Base-by-base conservation (phyloP, 2,113 vertebrate species). In the Coryphaenoides rupestris region DNA sequence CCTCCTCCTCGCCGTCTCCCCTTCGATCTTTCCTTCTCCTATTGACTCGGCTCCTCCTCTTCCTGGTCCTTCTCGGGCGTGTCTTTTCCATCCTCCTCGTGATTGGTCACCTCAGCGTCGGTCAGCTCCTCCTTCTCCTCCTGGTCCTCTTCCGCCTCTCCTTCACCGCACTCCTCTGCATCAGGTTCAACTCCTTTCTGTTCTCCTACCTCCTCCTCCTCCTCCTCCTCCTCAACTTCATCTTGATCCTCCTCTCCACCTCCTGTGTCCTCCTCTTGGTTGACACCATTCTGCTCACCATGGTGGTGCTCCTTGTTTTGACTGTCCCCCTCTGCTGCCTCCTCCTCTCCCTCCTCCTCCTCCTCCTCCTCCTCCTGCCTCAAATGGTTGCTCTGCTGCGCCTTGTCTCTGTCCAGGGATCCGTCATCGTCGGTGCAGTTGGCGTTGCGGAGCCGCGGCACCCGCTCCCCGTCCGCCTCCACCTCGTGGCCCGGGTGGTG, bases 401-500 rank as follows among this genome's bases (percentile, higher is more conserved):
- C 33, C 33, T 7, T 40, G 33, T n/a, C n/a, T n/a, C 33, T 10
- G 33, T 40, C 33, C 0, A 40, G 33, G 33, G 47, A n/a, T 16
- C 10, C 5, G 13, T 23, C 45, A 1, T 12, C 1, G 2, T 10
- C 52, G 0, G 62, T 46, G 0, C 58, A 64, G 19, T 63, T 28
- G 12, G 19, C 67, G 24, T 58, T 65, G 40, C 0, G 13, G 33
- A 10, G 33, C 9, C 33, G 15, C 4, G 16, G 17, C 3, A 7
- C 2, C 14, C 24, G 9, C 24, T 40, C 40, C 1, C 33, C 47
- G 15, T 24, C 24, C 2, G 49, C 54, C 1, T 46, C 28, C 1
- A 60, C 2, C 54, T 50, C 49, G 58, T 58, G 76, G 5, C 60
- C 78, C 66, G 53, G 16, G 55, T 80, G 66, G 0, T 80, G 66